These are phyloP conservation scores for Cygnus atratus DNA, from an alignment of 2,113 vertebrate genomes.

Conservation along the genomic window DNA sequence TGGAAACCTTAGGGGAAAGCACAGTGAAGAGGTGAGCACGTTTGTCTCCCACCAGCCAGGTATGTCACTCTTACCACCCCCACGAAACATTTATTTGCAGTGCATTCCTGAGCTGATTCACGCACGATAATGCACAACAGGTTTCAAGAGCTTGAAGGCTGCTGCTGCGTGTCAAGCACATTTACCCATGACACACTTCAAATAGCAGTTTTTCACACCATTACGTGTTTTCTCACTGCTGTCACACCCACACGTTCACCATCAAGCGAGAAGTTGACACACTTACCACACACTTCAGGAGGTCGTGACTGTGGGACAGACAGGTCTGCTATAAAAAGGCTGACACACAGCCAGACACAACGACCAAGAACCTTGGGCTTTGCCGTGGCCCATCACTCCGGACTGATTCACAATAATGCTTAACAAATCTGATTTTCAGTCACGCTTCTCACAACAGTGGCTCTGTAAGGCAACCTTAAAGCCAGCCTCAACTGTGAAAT, in stretches of 20 bases:
- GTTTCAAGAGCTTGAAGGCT: not conserved
- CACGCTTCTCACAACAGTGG: not conserved
- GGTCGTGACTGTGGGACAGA: not conserved
- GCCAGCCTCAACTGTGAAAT: not conserved
- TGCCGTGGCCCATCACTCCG: not conserved
- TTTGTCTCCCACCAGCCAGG: not conserved
- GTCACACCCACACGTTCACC: not conserved
- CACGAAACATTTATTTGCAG: not conserved
- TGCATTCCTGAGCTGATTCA: not conserved
- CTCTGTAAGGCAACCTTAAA: not conserved
- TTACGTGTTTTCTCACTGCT: not conserved
- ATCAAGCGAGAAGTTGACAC: not conserved
- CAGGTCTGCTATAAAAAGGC: not conserved
- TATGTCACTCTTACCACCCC: not conserved
- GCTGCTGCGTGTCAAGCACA: not conserved
- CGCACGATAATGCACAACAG: accelerated
- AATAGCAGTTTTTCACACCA: not conserved
- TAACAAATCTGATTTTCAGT: not conserved
- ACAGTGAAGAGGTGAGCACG: not conserved
- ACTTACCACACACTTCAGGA: not conserved
- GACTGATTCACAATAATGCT: not conserved
- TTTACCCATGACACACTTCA: accelerated
- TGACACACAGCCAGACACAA: not conserved
- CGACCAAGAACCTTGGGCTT: not conserved
- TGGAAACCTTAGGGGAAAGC: not conserved